Conservation (phyloP, 2,113 vertebrate species). For the Orientallactaga bullata region DNA sequence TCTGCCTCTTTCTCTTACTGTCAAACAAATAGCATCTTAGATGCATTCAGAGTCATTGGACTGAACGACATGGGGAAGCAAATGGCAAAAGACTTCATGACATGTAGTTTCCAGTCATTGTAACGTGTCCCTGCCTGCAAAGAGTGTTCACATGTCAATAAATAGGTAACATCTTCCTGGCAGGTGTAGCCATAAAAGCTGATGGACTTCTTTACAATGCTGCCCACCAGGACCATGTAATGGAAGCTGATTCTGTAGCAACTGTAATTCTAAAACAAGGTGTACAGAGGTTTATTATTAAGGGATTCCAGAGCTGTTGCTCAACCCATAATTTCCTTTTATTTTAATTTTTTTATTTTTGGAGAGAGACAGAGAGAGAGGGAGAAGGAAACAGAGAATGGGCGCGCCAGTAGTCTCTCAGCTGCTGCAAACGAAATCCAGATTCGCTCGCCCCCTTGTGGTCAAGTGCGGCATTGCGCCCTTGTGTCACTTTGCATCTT, state of each 20-base stretch:
- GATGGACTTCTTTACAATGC: constrained; percentile 96
- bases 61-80: constrained; percentile 96
- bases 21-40: constrained; percentile 94
- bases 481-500: too few species aligned
- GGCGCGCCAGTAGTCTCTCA: too few species aligned
- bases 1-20: too few species aligned
- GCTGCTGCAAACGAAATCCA: too few species aligned
- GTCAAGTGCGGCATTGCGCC: too few species aligned
- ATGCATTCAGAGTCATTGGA: constrained; percentile 94
- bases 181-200: constrained; percentile 94
- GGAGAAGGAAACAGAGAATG: too few species aligned
- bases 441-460: too few species aligned
- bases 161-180: constrained; percentile 94
- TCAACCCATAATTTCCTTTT: constrained; percentile 91
- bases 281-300: constrained; percentile 95
- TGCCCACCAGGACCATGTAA: constrained; percentile 94
- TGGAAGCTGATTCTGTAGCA: constrained; percentile 93
- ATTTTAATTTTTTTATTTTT: too few species aligned
- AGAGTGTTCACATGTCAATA: constrained; percentile 93
- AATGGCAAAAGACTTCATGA: constrained; percentile 96
- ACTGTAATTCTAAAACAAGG: constrained; percentile 96
- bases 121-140: constrained; percentile 95
- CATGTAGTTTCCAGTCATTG: constrained; percentile 94
- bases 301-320: constrained; percentile 97
- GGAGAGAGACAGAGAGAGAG: too few species aligned